phyloP scores from a whole-genome alignment of 2,888 invertebrate species.

The Sminthurinus aureus region DNA sequence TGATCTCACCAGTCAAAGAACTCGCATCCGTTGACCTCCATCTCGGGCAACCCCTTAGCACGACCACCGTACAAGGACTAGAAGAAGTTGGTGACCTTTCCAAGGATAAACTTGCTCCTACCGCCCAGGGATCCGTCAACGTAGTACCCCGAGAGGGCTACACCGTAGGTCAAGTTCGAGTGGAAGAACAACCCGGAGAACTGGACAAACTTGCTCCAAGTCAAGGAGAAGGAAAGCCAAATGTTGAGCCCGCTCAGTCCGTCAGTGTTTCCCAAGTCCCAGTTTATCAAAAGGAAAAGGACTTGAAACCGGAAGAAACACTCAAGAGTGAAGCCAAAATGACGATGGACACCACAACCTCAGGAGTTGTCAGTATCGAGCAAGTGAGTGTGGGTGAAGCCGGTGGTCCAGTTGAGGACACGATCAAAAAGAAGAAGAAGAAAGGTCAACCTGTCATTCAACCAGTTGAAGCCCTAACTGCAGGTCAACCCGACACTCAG shows the following conservation, averaged over 20 bases:
- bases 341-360: neutral
- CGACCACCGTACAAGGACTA: conserved; percentile 17
- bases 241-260: conserved; percentile 12
- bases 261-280: conserved; percentile 3
- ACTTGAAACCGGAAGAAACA: neutral
- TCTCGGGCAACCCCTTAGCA: conserved; percentile 9
- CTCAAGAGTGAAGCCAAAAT: neutral
- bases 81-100: conserved; percentile 15
- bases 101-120: neutral
- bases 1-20: conserved; percentile 5
- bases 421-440: neutral
- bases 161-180: conserved; percentile 15
- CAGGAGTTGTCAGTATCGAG: neutral
- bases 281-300: conserved; percentile 18
- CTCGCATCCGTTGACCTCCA: conserved; percentile 25
- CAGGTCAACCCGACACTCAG: conserved; percentile 11
- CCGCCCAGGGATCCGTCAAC: neutral
- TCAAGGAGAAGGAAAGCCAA: conserved; percentile 5
- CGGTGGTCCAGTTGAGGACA: neutral
- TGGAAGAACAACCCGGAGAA: conserved; percentile 10
- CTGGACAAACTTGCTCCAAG: neutral
- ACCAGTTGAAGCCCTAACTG: conserved; percentile 26
- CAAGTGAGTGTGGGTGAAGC: neutral
- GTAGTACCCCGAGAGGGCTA: conserved; percentile 8
- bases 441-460: conserved; percentile 5